Conservation (phyloP, 2,888 invertebrate genomes). For the Lasioglossum malachurum region DNA sequence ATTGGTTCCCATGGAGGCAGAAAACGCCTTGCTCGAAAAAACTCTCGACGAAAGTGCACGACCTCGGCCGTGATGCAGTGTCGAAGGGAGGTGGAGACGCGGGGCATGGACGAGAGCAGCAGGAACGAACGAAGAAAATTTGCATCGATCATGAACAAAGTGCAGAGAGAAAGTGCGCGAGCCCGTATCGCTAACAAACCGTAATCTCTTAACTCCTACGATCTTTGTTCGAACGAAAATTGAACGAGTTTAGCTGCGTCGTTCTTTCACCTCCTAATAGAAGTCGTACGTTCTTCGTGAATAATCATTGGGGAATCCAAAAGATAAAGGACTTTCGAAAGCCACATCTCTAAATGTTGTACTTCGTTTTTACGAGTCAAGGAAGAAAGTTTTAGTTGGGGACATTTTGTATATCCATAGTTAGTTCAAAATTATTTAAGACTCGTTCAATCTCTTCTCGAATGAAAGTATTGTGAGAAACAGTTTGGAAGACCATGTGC, state of each 20-base stretch:
- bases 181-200: neutral
- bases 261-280: neutral
- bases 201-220: neutral
- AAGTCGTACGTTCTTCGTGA: neutral
- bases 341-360: neutral
- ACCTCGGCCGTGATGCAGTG: constrained; percentile 31
- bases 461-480: neutral
- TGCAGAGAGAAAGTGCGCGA: neutral
- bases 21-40: constrained; percentile 74
- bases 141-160: neutral
- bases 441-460: neutral
- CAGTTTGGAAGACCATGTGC: neutral
- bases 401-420: neutral
- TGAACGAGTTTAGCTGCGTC: neutral
- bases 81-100: constrained; percentile 22
- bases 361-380: neutral
- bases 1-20: constrained; percentile 86
- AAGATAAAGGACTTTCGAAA: neutral
- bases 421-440: neutral
- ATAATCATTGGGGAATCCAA: neutral
- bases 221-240: neutral
- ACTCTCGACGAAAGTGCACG: constrained; percentile 64
- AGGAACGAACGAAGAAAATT: constrained; percentile 26
- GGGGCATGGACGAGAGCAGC: neutral
- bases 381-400: neutral